These are phyloP conservation scores for Homarus gammarus DNA, from an alignment of 2,888 invertebrate species.

Conservation along the genomic window DNA sequence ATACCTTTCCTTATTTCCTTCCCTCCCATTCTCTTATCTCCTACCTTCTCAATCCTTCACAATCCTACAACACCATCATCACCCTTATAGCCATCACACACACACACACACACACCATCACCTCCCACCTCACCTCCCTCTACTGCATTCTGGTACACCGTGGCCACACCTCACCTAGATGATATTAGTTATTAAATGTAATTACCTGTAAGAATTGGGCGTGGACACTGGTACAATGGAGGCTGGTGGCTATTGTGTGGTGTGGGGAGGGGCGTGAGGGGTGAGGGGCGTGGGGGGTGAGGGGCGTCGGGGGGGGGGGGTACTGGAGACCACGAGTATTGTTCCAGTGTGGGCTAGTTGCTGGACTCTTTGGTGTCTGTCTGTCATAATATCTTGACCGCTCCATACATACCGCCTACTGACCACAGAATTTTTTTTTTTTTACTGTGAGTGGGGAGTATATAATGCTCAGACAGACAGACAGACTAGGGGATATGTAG, in stretches of 20 bases:
- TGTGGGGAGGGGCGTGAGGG: too few relatives aligned
- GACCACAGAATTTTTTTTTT: too few relatives aligned
- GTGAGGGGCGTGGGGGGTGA: too few relatives aligned
- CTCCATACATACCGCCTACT: too few relatives aligned
- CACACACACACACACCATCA: too few relatives aligned
- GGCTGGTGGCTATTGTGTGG: constrained; percentile 40
- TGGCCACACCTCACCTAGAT: constrained; percentile 35
- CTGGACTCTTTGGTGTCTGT: too few relatives aligned
- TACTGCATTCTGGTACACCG: not conserved
- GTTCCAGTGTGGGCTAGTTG: constrained; percentile 18
- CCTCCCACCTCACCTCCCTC: not conserved
- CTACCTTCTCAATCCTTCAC: not conserved
- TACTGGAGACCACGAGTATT: constrained; percentile 35
- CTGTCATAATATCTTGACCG: too few relatives aligned
- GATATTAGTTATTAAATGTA: constrained; percentile 59
- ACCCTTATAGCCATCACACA: too few relatives aligned
- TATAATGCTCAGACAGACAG: too few relatives aligned
- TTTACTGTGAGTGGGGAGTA: too few relatives aligned
- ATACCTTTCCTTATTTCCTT: not conserved
- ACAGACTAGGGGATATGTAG: too few relatives aligned
- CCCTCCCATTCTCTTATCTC: not conserved
- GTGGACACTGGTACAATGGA: constrained; percentile 51
- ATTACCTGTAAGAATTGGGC: constrained; percentile 39
- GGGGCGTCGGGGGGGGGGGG: too few relatives aligned
- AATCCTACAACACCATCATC: not conserved